These are phyloP conservation scores for Epinephelus moara DNA, from an alignment of 2,113 vertebrate species.

Conservation along the genomic window DNA sequence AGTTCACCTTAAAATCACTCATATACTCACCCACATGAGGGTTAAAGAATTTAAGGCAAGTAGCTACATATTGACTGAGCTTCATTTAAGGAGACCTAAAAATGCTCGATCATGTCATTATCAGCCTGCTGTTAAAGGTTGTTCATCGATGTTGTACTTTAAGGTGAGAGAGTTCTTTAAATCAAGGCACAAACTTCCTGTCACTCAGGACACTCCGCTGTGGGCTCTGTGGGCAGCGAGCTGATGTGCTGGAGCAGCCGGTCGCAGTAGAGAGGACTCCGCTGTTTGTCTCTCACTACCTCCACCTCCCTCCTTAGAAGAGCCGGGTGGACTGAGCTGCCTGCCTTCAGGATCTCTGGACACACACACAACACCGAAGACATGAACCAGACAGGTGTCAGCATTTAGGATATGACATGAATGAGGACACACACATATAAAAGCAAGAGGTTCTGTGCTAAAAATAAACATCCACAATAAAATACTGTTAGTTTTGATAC, in stretches of 20 bases:
- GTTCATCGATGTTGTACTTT: background rate
- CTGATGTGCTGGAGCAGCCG: constrained; percentile 87
- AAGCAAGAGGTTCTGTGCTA: background rate
- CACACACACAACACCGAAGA: background rate
- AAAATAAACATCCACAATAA: background rate
- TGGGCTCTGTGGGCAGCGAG: constrained; percentile 28
- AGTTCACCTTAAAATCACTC: background rate
- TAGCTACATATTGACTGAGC: background rate
- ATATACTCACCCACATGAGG: background rate
- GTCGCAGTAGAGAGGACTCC: constrained; percentile 84
- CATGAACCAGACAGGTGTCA: background rate
- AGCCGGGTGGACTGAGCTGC: constrained; percentile 83
- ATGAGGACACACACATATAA: background rate
- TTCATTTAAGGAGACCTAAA: background rate
- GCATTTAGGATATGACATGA: background rate
- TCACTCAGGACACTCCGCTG: constrained; percentile 11
- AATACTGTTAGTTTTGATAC: background rate
- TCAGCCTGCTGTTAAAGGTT: background rate
- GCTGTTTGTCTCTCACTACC: constrained; percentile 88
- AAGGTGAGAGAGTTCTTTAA: background rate
- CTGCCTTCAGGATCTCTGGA: constrained; percentile 90
- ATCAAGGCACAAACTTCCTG: background rate
- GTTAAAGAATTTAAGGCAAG: background rate
- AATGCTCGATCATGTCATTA: background rate
- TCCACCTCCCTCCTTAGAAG: constrained; percentile 86